Percentiles rank a stretch among this genome's conserved stretches.
These are phyloP conservation scores for Brachyptera risi DNA, from an alignment of 2,888 invertebrate genomes.

Conservation along the genomic window DNA sequence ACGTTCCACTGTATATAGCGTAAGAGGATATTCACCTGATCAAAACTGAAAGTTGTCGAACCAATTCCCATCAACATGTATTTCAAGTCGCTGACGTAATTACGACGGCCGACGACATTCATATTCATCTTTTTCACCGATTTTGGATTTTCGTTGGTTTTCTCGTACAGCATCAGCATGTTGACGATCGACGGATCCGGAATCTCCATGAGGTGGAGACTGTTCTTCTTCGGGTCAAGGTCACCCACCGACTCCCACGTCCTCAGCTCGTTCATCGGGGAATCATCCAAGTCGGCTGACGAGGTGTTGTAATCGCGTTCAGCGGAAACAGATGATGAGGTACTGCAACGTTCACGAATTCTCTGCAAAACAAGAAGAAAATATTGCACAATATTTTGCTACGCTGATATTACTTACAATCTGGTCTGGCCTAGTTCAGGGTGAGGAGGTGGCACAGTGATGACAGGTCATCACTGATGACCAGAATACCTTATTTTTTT, in stretches of 20 bases:
- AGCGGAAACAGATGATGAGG: too few relatives aligned
- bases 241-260: not conserved
- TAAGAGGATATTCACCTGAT: too few relatives aligned
- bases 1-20: too few relatives aligned
- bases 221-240: not conserved
- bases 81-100: slow-evolving; percentile 19
- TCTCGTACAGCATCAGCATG: not conserved
- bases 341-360: too few relatives aligned
- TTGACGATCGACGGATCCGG: not conserved
- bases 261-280: not conserved
- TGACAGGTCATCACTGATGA: too few relatives aligned
- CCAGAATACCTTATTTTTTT: too few relatives aligned
- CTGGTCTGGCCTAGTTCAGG: too few relatives aligned
- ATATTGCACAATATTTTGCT: too few relatives aligned
- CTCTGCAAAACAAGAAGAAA: too few relatives aligned
- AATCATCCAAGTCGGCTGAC: not conserved
- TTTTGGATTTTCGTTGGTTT: not conserved
- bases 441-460: too few relatives aligned
- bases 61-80: slow-evolving; percentile 24
- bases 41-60: slow-evolving; percentile 24
- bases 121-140: not conserved
- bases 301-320: not conserved
- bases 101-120: not conserved
- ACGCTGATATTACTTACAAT: too few relatives aligned
- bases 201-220: not conserved